A percentile compares a stretch with the other conserved stretches of the same genome.
These are phyloP conservation scores for Copidosoma floridanum DNA, from an alignment of 1,140 invertebrate species.

Conservation along the genomic window DNA sequence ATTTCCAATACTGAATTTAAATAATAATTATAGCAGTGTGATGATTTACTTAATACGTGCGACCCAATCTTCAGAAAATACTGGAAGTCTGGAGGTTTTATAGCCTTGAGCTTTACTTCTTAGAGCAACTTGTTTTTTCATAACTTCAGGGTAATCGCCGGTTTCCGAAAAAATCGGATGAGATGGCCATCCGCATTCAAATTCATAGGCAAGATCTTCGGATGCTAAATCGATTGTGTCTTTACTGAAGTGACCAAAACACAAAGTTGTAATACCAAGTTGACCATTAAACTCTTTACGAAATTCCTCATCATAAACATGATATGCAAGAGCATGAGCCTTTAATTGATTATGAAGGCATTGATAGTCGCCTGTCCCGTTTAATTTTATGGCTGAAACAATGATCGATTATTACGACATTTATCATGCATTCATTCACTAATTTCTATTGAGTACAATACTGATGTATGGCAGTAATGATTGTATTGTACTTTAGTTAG, in stretches of 20 bases:
- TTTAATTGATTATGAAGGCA: slow-evolving; percentile 42
- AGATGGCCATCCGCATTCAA: slow-evolving; percentile 63
- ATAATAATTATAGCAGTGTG: not conserved
- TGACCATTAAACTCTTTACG: slow-evolving; percentile 59
- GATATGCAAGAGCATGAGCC: slow-evolving; percentile 42
- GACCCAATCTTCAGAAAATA: slow-evolving; percentile 56
- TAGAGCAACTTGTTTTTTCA: slow-evolving; percentile 55
- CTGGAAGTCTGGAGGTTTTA: slow-evolving; percentile 55
- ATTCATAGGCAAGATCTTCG: slow-evolving; percentile 41
- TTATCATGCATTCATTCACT: no score
- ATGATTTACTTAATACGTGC: slow-evolving; percentile 39
- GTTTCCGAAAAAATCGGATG: slow-evolving; percentile 61
- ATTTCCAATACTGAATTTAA: not conserved
- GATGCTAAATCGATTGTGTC: slow-evolving; percentile 24
- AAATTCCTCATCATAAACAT: slow-evolving; percentile 65
- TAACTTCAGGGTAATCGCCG: slow-evolving; percentile 63
- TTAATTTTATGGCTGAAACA: no score
- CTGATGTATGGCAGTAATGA: no score
- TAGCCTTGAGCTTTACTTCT: slow-evolving; percentile 60
- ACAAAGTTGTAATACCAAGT: slow-evolving; percentile 34
- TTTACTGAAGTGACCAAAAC: slow-evolving; percentile 27
- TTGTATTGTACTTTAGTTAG: no score
- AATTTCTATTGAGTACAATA: no score
- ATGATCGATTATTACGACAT: no score
- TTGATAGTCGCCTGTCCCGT: no score